Percentiles rank a stretch among this genome's conserved stretches.
Evolutionary conservation across 2,797 vertebrate genomes (phyloP).

Genomic region (Lutra lutra): DNA sequence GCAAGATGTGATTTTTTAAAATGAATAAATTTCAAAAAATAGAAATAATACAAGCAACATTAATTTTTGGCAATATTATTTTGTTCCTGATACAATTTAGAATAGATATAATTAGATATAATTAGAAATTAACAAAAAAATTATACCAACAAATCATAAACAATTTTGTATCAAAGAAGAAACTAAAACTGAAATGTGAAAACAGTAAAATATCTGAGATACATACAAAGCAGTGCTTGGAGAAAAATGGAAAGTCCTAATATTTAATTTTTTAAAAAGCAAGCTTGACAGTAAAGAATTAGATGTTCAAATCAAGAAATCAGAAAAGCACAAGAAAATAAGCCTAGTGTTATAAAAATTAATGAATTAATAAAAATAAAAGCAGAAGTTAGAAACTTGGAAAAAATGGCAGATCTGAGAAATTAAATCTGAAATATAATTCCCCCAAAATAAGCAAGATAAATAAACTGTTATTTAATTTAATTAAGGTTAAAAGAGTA

Average conservation of each 20-base stretch:
- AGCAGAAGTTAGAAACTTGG: not conserved
- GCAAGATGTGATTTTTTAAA: not conserved
- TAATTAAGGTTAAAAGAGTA: not conserved
- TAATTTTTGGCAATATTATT: not conserved
- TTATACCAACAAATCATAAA: not conserved
- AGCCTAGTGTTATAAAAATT: not conserved
- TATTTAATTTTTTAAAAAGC: not conserved
- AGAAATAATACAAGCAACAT: not conserved
- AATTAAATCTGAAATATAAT: not conserved
- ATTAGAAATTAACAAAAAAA: not conserved
- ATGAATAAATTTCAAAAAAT: not conserved
- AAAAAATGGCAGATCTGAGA: not conserved
- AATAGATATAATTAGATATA: too few species aligned
- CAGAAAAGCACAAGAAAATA: not conserved
- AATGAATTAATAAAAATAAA: constrained; percentile 12
- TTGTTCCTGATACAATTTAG: not conserved
- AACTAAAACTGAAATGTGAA: not conserved
- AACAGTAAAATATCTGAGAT: not conserved
- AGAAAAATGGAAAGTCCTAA: constrained; percentile 8
- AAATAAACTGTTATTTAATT: not conserved
- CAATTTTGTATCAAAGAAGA: not conserved
- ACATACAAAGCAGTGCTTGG: not conserved
- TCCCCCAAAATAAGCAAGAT: not conserved
- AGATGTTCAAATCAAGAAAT: not conserved
- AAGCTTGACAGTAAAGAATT: not conserved